These are phyloP conservation scores for Spizaetus ornatus DNA, from an alignment of 2,113 vertebrate species.

Conservation along the genomic window DNA sequence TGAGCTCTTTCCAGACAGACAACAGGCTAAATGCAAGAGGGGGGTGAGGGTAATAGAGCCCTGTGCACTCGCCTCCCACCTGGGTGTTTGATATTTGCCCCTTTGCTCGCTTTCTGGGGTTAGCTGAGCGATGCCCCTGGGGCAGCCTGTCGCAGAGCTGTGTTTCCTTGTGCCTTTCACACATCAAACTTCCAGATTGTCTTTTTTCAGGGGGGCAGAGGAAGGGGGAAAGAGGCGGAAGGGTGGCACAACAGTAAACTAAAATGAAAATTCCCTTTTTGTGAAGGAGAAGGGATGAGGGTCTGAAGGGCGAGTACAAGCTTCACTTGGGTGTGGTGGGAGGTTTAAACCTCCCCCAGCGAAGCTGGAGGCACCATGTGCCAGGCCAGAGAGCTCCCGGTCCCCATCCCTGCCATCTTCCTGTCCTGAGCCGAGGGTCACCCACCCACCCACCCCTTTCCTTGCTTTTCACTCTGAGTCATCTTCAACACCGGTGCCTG, in stretches of 20 bases:
- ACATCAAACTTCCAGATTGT: rapidly evolving
- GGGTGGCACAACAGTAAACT: background rate
- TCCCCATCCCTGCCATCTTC: background rate
- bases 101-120: rapidly evolving
- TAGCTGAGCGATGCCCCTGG: rapidly evolving
- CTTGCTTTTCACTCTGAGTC: no score
- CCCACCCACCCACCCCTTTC: no score
- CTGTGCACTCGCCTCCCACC: rapidly evolving
- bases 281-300: rapidly evolving
- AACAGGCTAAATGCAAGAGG: background rate
- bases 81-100: rapidly evolving
- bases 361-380: background rate
- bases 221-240: background rate
- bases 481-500: constrained; percentile 38
- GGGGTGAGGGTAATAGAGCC: background rate
- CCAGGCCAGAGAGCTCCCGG: background rate
- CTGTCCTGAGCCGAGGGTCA: no score
- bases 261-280: no score
- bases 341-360: background rate
- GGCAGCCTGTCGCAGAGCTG: background rate
- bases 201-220: no score
- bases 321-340: no score
- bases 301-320: rapidly evolving
- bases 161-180: background rate
- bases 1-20: background rate